Conservation (phyloP, 2,797 vertebrate genomes). For the Platalea minor region DNA sequence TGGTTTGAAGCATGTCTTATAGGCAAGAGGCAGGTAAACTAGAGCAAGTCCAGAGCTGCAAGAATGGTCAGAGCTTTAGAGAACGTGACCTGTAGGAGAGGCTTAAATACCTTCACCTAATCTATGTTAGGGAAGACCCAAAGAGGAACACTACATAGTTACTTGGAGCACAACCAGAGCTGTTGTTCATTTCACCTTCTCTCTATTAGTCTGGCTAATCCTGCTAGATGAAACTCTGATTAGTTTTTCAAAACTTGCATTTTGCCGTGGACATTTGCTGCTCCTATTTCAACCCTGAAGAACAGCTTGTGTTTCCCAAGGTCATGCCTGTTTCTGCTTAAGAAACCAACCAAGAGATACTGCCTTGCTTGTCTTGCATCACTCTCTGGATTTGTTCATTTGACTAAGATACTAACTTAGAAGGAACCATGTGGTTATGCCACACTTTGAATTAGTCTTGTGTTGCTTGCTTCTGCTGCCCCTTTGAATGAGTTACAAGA, state of each 20-base stretch:
- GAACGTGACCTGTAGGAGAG: background rate
- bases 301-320: background rate
- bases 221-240: background rate
- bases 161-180: background rate
- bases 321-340: background rate
- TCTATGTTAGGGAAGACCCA: background rate
- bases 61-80: background rate
- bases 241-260: background rate
- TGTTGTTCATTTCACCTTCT: background rate
- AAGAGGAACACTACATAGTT: fast-evolving
- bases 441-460: background rate
- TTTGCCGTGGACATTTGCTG: background rate
- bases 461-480: background rate
- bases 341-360: background rate
- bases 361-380: background rate
- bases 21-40: background rate
- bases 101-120: background rate
- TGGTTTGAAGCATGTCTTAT: background rate
- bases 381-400: background rate
- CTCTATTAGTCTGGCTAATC: background rate
- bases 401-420: background rate
- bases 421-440: background rate
- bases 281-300: background rate
- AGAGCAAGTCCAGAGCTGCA: background rate
- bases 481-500: background rate